A percentile compares a stretch with the other conserved stretches of the same genome.
Conservation (phyloP, 2,797 vertebrate genomes). For the Eupleurogrammus muticus region DNA sequence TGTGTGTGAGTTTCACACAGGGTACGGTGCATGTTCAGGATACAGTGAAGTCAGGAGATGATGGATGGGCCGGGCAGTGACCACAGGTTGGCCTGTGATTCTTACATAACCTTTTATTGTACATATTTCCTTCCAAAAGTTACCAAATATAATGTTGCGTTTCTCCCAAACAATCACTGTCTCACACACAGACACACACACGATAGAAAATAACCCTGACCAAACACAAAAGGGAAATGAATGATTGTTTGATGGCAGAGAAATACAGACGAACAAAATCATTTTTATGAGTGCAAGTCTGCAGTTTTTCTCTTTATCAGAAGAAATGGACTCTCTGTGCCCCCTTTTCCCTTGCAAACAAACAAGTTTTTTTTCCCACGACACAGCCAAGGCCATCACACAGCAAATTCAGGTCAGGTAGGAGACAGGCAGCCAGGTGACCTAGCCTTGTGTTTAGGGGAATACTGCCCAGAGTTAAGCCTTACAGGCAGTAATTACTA, state of each 20-base stretch:
- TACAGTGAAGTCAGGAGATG: constrained; percentile 75
- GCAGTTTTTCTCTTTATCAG: constrained; percentile 69
- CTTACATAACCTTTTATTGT: constrained; percentile 80
- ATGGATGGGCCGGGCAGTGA: constrained; percentile 77
- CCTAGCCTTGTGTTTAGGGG: constrained; percentile 4
- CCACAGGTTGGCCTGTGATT: constrained; percentile 72
- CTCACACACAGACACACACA: constrained; percentile 18
- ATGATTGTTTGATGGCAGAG: constrained; percentile 39
- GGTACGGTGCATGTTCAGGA: constrained; percentile 46
- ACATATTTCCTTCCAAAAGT: constrained; percentile 78
- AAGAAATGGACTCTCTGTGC: constrained; percentile 56
- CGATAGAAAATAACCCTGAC: constrained; percentile 52
- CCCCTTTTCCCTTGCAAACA: constrained; percentile 61
- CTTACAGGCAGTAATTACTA: background rate
- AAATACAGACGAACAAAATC: constrained; percentile 64
- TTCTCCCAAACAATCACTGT: constrained; percentile 38
- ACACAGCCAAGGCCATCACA: constrained; percentile 7
- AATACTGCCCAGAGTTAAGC: background rate
- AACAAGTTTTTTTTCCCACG: constrained; percentile 56
- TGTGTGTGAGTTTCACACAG: constrained; percentile 7
- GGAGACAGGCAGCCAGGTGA: constrained; percentile 18
- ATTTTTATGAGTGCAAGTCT: constrained; percentile 56
- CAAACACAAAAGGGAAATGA: constrained; percentile 59
- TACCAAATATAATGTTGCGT: constrained; percentile 64
- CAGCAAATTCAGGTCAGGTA: constrained; percentile 51